These are phyloP conservation scores for Liodrosophila aerea DNA, from an alignment of 2,888 invertebrate genomes.

Conservation along the genomic window DNA sequence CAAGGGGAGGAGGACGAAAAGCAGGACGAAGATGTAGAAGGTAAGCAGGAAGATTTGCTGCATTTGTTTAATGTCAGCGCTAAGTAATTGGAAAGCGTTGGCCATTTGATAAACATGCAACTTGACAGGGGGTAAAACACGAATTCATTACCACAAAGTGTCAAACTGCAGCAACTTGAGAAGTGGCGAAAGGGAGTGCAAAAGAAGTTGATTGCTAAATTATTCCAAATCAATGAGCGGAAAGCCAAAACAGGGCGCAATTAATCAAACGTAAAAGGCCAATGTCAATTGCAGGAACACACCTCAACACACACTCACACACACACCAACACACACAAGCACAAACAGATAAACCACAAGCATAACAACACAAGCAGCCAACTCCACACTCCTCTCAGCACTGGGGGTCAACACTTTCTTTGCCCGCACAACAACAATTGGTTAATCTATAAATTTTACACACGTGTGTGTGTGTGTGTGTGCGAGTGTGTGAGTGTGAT, in stretches of 20 bases:
- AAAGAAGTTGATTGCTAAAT: constrained; percentile 43
- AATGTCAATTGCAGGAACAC: constrained; percentile 54
- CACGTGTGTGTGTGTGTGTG: constrained; percentile 22
- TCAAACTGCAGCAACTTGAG: constrained; percentile 8
- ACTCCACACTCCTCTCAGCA: background rate
- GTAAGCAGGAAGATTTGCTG: constrained; percentile 14
- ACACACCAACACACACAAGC: background rate
- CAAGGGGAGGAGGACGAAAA: background rate
- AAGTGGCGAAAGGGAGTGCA: background rate
- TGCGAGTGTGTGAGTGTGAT: constrained; percentile 14
- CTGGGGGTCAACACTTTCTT: constrained; percentile 31
- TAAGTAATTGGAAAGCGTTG: constrained; percentile 60
- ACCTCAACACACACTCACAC: constrained; percentile 5
- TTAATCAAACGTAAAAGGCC: constrained; percentile 67
- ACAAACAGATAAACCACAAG: constrained; percentile 33
- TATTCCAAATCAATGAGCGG: constrained; percentile 67
- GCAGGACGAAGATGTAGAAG: no score
- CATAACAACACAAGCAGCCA: constrained; percentile 22
- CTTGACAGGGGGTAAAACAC: constrained; percentile 31
- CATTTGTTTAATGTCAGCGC: constrained; percentile 59
- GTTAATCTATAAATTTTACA: constrained; percentile 47
- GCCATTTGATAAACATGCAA: constrained; percentile 39
- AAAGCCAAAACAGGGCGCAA: constrained; percentile 63
- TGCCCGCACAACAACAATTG: constrained; percentile 27
- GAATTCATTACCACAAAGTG: constrained; percentile 54